phyloP scores from a whole-genome alignment of 2,113 vertebrate species.

The Hippocampus zosterae region DNA sequence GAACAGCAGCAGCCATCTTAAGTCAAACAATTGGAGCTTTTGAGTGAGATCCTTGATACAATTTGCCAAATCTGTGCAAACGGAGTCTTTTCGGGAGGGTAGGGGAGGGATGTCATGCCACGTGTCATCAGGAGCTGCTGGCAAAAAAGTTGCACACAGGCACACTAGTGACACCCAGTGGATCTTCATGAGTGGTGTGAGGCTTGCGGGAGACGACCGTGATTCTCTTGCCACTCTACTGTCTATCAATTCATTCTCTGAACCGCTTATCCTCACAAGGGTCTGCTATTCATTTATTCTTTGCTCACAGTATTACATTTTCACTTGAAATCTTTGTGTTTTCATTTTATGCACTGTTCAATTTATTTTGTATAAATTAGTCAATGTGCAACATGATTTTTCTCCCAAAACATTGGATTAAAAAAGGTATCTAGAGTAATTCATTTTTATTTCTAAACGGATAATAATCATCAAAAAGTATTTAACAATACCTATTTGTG shows the following conservation, averaged over 20 bases:
- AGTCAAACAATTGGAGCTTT: not conserved
- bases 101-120: not conserved
- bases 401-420: not conserved
- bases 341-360: not conserved
- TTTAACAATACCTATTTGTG: too few species aligned
- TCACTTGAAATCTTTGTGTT: not conserved
- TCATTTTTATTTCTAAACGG: not conserved
- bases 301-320: not conserved
- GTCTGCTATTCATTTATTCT: not conserved
- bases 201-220: not conserved
- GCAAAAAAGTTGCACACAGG: constrained; percentile 29
- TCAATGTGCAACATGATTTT: not conserved
- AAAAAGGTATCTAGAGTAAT: not conserved
- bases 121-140: constrained; percentile 18
- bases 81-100: not conserved
- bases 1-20: not conserved
- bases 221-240: not conserved
- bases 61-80: constrained; percentile 4
- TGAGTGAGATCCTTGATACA: constrained; percentile 3
- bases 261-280: too few species aligned
- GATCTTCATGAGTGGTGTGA: constrained; percentile 12
- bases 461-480: not conserved
- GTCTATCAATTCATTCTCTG: too few species aligned
- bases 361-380: too few species aligned
- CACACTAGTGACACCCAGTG: constrained; percentile 64